Base-by-base conservation (phyloP, 2,888 invertebrate genomes). In the Lasioglossum figueresi region DNA sequence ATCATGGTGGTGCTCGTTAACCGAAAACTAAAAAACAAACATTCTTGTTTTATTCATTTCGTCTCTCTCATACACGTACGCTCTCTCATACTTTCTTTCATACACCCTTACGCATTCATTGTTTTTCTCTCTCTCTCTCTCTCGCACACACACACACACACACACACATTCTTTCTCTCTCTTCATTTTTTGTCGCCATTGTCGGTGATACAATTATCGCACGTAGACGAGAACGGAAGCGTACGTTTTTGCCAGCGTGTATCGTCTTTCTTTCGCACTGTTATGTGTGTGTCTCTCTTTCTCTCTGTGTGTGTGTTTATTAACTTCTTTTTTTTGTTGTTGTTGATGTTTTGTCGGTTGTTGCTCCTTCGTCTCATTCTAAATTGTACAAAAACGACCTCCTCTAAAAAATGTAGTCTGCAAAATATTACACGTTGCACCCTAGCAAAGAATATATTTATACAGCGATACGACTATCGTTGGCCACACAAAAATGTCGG, bases 401-500 rank as follows among this genome's bases (percentile, higher is more conserved):
- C 68, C 80, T 84, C 85, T 79, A 70, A 40, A 83, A 72, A 80
- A 66, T 70, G 80, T 87, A 74, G 80, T 82, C 71, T 84, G 88
- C 70, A 84, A 88, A 88, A 88, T 48, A 73, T 88, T 88, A 84
- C 76, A 73, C 84, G 82, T 82, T 84, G 79, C 80, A 84, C 84
- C 77, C 76, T 78, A 84, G 82, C 66, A 76, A 81, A 73, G 76
- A 78, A 71, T 48, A 71, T 80, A 77, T 73, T 16, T 68, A 82
- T 56, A 84, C 76, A 85, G 87, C 89, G 88, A 91, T 89, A 88
- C 89, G 91, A 92, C 85, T 89, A 91, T 92, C 91, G 92, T 91
- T 92, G 93, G 91, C 92, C 93, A 93, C 92, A 89, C 92, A 90
- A 89, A 56, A 90, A 76, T 74, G 77, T 91, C 91, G 91, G 92